These are phyloP conservation scores for Alouatta palliata DNA, from an alignment of 2,113 vertebrate genomes.

Conservation along the genomic window DNA sequence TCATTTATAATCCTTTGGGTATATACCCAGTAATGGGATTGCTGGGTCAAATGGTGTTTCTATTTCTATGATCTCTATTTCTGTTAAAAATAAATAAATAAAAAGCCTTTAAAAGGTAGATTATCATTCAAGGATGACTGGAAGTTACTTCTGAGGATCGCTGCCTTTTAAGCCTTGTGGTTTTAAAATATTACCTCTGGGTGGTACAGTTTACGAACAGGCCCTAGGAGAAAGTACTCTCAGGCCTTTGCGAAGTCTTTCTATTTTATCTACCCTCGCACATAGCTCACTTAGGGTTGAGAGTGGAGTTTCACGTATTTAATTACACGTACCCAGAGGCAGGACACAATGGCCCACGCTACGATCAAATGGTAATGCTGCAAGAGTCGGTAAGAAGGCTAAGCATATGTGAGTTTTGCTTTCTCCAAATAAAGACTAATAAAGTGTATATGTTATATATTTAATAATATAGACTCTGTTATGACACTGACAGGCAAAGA, in stretches of 20 bases:
- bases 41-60: too few relatives aligned
- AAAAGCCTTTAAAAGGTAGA: neutral
- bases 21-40: too few relatives aligned
- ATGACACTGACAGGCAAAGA: neutral
- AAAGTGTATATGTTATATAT: neutral
- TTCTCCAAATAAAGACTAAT: slow-evolving; percentile 42
- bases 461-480: neutral
- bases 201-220: neutral
- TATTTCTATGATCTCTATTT: neutral
- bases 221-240: neutral
- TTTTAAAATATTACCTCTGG: slow-evolving; percentile 39
- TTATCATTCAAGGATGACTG: neutral
- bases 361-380: slow-evolving; percentile 6
- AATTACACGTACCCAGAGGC: slow-evolving; percentile 7
- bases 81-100: neutral
- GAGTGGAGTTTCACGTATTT: slow-evolving; percentile 18
- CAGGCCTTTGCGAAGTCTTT: neutral
- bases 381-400: neutral
- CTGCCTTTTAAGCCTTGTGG: neutral
- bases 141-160: neutral
- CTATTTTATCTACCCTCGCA: neutral
- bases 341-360: neutral
- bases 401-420: neutral
- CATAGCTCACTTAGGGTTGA: neutral
- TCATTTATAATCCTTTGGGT: too few relatives aligned